Conservation (phyloP, 2,797 vertebrate species). For the Petrocephalus schoutedeni region DNA sequence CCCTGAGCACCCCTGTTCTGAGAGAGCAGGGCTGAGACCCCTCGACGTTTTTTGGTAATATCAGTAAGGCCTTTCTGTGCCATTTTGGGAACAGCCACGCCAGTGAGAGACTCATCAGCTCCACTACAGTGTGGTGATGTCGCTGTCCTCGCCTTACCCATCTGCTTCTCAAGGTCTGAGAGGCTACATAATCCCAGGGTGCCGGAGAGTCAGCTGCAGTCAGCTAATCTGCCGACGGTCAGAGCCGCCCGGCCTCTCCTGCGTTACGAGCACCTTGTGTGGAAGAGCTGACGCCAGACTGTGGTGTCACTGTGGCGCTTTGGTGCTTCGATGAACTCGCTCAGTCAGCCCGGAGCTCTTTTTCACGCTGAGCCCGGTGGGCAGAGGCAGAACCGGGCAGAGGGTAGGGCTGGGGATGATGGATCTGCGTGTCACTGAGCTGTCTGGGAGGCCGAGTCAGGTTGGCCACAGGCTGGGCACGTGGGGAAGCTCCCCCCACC, state of each 20-base stretch:
- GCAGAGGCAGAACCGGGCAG: background rate
- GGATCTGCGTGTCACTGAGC: slow-evolving; percentile 2
- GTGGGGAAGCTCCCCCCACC: background rate
- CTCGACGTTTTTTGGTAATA: background rate
- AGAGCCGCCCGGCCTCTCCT: background rate
- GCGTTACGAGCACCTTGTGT: background rate
- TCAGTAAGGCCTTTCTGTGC: background rate
- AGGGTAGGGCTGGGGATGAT: background rate
- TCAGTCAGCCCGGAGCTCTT: background rate
- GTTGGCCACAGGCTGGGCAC: background rate
- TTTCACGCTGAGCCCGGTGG: background rate
- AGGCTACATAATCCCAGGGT: background rate
- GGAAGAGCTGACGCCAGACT: background rate
- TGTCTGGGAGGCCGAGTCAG: background rate
- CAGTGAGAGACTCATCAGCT: background rate
- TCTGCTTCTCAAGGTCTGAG: background rate
- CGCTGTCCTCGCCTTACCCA: background rate
- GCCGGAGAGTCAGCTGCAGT: background rate
- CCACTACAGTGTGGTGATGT: background rate
- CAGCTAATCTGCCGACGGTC: background rate
- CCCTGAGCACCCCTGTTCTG: background rate
- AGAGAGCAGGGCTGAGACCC: background rate
- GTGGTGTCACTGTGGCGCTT: background rate
- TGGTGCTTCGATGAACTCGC: background rate
- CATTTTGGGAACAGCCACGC: background rate